Conservation (phyloP, 92 coral and sea anemone genomes). For the Porites cylindrica region DNA sequence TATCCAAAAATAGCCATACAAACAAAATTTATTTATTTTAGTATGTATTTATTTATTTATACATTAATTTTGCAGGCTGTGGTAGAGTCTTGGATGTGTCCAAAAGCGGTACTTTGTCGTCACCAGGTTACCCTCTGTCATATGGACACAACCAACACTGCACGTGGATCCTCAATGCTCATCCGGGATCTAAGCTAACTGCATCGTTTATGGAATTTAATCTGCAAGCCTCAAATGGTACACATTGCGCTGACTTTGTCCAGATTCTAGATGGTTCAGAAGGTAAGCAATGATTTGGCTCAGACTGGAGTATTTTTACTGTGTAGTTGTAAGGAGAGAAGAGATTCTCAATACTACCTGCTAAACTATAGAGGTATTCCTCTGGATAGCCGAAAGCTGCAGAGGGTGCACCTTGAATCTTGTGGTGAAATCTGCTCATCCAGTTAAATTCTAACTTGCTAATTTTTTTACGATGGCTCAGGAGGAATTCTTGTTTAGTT, state of each 20-base stretch:
- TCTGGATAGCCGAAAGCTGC: neutral
- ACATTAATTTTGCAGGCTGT: constrained; percentile 65
- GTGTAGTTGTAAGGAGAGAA: neutral
- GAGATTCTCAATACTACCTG: neutral
- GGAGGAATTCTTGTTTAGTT: too few relatives aligned
- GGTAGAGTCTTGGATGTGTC: constrained; percentile 65
- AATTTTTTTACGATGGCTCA: too few relatives aligned
- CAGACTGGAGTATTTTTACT: neutral
- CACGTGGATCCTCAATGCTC: constrained; percentile 70
- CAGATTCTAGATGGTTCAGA: constrained; percentile 81
- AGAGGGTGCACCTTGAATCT: neutral
- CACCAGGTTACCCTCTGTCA: constrained; percentile 73
- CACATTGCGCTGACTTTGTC: constrained; percentile 71
- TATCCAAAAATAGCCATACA: neutral
- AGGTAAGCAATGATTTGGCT: constrained; percentile 29
- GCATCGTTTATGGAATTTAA: constrained; percentile 55
- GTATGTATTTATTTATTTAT: too few relatives aligned
- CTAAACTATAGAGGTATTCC: too few relatives aligned
- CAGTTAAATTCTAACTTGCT: too few relatives aligned
- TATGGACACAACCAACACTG: constrained; percentile 69
- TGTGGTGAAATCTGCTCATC: too few relatives aligned
- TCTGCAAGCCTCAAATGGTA: constrained; percentile 55
- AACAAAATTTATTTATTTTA: too few relatives aligned
- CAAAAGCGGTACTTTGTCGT: constrained; percentile 45
- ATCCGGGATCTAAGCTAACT: constrained; percentile 49